These are phyloP conservation scores for Sinocyclocheilus maitianheensis DNA, from an alignment of 2,113 vertebrate species.

Conservation along the genomic window DNA sequence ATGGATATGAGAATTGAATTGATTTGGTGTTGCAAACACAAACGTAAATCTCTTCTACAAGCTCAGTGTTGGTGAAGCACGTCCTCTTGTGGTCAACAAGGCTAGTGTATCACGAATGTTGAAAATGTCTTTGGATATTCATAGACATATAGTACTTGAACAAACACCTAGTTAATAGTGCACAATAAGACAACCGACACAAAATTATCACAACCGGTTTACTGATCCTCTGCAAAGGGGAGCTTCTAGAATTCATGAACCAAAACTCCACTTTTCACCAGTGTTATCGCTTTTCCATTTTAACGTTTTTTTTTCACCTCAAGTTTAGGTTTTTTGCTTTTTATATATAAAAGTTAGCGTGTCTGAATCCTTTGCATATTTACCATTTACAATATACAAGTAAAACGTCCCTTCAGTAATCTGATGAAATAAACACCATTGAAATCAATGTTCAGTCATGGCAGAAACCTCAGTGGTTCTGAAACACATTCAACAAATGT, in stretches of 20 bases:
- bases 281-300: constrained; percentile 12
- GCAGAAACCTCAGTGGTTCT: constrained; percentile 72
- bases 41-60: not conserved
- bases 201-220: constrained; percentile 56
- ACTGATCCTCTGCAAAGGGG: constrained; percentile 66
- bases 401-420: constrained; percentile 55
- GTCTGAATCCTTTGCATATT: constrained; percentile 66
- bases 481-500: constrained; percentile 86
- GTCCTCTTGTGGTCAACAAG: constrained; percentile 18
- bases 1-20: not conserved
- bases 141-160: not conserved
- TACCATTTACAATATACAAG: constrained; percentile 69
- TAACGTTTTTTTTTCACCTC: not conserved
- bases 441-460: constrained; percentile 66
- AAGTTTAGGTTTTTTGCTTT: constrained; percentile 34
- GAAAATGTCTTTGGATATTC: not conserved
- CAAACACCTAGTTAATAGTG: not conserved
- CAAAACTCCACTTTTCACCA: constrained; percentile 57
- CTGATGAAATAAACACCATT: constrained; percentile 60
- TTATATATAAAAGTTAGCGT: constrained; percentile 59
- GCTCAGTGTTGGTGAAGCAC: not conserved
- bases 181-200: not conserved
- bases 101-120: not conserved
- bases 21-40: not conserved
- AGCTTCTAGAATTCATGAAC: constrained; percentile 66